These are phyloP conservation scores for Alosa alosa DNA, from an alignment of 2,113 vertebrate species.

Conservation along the genomic window DNA sequence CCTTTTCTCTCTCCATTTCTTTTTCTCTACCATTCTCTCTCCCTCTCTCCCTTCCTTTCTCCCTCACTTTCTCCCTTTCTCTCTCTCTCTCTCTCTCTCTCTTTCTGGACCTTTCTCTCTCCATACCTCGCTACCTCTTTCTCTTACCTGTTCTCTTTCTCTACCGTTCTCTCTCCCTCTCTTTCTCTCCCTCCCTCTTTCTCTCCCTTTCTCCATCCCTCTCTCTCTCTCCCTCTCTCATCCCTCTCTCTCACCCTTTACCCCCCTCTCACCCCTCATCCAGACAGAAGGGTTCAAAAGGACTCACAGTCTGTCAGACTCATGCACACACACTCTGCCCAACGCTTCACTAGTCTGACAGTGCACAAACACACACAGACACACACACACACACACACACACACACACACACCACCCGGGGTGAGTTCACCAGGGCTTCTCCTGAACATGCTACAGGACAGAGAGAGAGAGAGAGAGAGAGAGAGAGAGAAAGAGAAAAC, in stretches of 20 bases:
- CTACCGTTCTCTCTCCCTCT: conserved; percentile 25
- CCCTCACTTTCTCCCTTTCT: not conserved
- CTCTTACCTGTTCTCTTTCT: too few species aligned
- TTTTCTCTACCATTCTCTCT: not conserved
- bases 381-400: not conserved
- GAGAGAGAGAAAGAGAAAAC: not conserved
- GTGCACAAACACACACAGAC: not conserved
- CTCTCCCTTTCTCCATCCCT: conserved; percentile 40
- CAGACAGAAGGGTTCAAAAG: conserved; percentile 10
- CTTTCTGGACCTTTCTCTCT: too few species aligned
- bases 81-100: not conserved
- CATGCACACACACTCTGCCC: not conserved
- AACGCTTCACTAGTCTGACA: not conserved
- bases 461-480: not conserved
- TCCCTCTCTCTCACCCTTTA: not conserved
- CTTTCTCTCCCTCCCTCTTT: conserved; percentile 68
- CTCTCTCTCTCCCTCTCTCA: not conserved
- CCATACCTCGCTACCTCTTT: too few species aligned
- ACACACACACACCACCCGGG: not conserved
- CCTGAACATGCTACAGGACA: not conserved
- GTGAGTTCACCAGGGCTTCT: not conserved
- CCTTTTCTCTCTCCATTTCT: not conserved
- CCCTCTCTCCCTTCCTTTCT: not conserved
- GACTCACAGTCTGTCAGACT: not conserved
- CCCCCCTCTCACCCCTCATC: not conserved